Evolutionary conservation across 2,797 vertebrate species (phyloP), one percentile per base, ranked within the genome.

Genomic region (Mycteria americana): DNA sequence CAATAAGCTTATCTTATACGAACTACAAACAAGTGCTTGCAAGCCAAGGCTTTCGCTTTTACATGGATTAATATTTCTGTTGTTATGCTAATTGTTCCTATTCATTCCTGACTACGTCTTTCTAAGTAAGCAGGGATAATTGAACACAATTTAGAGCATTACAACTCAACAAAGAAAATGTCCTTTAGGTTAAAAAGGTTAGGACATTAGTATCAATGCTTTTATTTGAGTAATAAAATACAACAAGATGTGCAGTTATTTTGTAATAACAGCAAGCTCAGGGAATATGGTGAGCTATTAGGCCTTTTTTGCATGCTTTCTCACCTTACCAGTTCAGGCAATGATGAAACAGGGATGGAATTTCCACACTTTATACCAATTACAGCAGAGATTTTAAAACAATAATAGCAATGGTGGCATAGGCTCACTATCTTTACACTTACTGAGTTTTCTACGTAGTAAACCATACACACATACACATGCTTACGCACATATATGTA

Each of bases 71-170:
- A 93, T 69, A 51, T 92, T 83, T 89, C 93, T 94, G 43, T 96
- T 98, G 94, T 95, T 97, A 97, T 96, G 96, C 67, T 97, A 98
- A 97, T 98, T 96, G 89, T 85, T 94, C 73, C 95, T 97, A 92
- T 95, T 98, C 92, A 97, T 97, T 96, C 93, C 86, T 93, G 95
- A 75, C 88, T 88, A 94, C 95, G 89, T 70, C 93, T 91, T 96
- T 96, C 90, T 86, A 92, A 93, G 87, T 90, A 96, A 95, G 39
- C 78, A 79, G 73, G 83, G 79, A 85, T 97, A 98, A 97, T 97
- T 97, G 75, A 51, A 90, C 75, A 85, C 94, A 82, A 95, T 97
- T 97, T 96, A 94, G 76, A 86, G 35, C 35, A 74, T 81, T 92
- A 56, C 64, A 96, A 46, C 27, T 46, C 59, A 91, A 91, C 60